Conservation (phyloP, 1,140 invertebrate genomes). For the Agrilus planipennis region DNA sequence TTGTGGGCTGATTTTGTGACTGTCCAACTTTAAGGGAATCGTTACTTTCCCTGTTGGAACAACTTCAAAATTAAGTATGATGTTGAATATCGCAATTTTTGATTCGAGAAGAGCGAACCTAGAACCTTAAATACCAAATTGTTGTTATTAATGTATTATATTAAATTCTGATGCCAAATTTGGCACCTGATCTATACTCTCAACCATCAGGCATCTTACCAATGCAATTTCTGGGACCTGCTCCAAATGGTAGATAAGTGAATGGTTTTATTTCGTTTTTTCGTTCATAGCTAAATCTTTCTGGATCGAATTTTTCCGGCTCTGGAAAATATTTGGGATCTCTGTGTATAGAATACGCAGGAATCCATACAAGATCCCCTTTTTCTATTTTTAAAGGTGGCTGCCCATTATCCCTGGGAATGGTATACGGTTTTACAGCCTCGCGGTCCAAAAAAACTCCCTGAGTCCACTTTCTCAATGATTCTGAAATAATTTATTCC, state of each 20-base stretch:
- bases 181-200: no score
- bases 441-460: slow-evolving; percentile 26
- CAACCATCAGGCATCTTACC: no score
- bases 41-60: no score
- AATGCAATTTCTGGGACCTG: slow-evolving; percentile 30
- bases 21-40: no score
- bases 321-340: slow-evolving; percentile 31
- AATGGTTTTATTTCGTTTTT: slow-evolving; percentile 33
- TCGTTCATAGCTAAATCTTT: slow-evolving; percentile 38
- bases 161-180: no score
- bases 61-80: no score
- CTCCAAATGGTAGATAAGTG: slow-evolving; percentile 44
- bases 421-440: slow-evolving; percentile 27
- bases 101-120: no score
- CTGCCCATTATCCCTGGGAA: slow-evolving; percentile 6
- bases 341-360: slow-evolving; percentile 35
- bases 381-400: slow-evolving; percentile 17
- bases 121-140: no score
- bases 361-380: slow-evolving; percentile 21
- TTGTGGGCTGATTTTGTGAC: no score
- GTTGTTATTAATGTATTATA: no score
- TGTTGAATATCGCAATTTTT: no score
- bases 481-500: no score
- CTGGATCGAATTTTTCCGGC: slow-evolving; percentile 39
- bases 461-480: slow-evolving; percentile 43